A percentile compares a stretch with the other conserved stretches of the same genome.
Conservation (phyloP, 2,888 invertebrate species). For the Trichogramma dendrolimi region DNA sequence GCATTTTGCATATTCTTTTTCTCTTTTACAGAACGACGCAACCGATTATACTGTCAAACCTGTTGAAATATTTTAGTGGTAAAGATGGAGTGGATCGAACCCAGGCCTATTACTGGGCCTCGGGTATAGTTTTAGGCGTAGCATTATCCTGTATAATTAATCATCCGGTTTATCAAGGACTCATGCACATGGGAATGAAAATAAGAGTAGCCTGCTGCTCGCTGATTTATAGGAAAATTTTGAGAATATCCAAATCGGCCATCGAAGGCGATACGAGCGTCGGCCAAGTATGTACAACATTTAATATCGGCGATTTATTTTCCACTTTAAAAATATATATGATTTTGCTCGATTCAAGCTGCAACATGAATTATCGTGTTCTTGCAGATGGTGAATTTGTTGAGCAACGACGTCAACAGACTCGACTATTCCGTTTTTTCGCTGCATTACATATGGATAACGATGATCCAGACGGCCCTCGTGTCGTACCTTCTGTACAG, state of each 20-base stretch:
- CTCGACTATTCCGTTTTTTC: conserved; percentile 69
- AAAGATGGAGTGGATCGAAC: conserved; percentile 26
- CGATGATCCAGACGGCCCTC: conserved; percentile 66
- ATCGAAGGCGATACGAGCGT: conserved; percentile 68
- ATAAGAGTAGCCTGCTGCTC: conserved; percentile 67
- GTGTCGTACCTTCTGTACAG: conserved; percentile 55
- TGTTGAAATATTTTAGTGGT: conserved; percentile 39
- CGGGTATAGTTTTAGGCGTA: conserved; percentile 46
- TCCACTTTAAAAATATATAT: neutral
- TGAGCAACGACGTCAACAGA: conserved; percentile 75
- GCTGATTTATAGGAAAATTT: conserved; percentile 70
- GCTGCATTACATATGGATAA: conserved; percentile 72
- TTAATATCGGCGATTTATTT: neutral
- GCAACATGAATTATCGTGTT: neutral
- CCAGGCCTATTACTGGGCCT: conserved; percentile 53
- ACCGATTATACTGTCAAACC: conserved; percentile 42
- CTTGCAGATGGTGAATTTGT: conserved; percentile 57
- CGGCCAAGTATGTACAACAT: conserved; percentile 55
- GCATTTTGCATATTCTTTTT: neutral
- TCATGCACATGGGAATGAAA: conserved; percentile 67
- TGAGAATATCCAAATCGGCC: conserved; percentile 72
- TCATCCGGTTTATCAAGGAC: conserved; percentile 64
- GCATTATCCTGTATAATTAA: conserved; percentile 46
- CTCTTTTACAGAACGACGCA: conserved; percentile 40
- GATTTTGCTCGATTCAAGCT: neutral